Evolutionary conservation across 2,888 invertebrate genomes (phyloP).

Genomic region (Xanthia icteritia): DNA sequence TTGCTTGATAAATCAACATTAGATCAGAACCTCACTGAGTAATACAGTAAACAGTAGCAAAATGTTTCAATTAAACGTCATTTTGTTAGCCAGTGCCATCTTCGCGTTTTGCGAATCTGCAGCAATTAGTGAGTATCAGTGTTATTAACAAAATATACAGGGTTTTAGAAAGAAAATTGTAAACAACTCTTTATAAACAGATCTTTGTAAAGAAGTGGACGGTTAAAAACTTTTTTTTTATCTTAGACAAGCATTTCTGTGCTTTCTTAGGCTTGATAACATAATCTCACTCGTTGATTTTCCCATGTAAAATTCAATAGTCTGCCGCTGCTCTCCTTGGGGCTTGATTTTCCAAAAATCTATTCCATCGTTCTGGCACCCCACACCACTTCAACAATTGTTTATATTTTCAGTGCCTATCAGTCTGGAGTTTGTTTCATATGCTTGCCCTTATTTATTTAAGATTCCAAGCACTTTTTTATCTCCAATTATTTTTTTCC

Average conservation of each 20-base stretch:
- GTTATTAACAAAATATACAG: neutral
- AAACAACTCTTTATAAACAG: neutral
- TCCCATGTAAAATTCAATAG: neutral
- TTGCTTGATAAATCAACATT: slow-evolving; percentile 26
- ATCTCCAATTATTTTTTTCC: neutral
- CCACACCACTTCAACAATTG: neutral
- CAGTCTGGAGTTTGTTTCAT: neutral
- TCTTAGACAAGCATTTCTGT: neutral
- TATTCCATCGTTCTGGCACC: neutral
- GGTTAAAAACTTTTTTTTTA: neutral
- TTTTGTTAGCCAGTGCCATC: slow-evolving; percentile 44
- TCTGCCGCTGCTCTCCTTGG: neutral
- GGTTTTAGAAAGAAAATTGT: neutral
- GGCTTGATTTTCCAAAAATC: neutral
- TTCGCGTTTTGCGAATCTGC: slow-evolving; percentile 41
- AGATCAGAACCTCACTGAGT: neutral
- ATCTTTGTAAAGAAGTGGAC: neutral
- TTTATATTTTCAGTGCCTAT: neutral
- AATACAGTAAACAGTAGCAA: slow-evolving; percentile 16
- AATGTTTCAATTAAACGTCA: slow-evolving; percentile 36
- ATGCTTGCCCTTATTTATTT: neutral
- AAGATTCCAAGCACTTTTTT: neutral
- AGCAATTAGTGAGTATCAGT: slow-evolving; percentile 38
- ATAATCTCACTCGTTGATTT: neutral
- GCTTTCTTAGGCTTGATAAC: neutral